Evolutionary conservation across 2,797 vertebrate species (phyloP).

Genomic region (Mormyrops attenuatus): DNA sequence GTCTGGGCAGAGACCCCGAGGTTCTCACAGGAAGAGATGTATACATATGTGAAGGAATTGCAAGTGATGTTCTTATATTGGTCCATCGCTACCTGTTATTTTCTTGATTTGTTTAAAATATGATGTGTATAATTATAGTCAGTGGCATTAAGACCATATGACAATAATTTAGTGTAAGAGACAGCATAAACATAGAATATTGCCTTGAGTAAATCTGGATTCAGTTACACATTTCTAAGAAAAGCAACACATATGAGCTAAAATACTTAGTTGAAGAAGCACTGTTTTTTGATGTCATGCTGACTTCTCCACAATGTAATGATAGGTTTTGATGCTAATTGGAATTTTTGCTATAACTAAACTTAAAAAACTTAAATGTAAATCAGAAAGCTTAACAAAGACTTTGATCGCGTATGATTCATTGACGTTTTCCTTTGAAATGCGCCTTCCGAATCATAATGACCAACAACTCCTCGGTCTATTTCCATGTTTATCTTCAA

Average conservation of each 20-base stretch:
- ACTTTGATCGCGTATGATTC: not conserved
- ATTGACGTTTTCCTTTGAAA: slow-evolving; percentile 6
- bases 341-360: not conserved
- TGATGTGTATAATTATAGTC: not conserved
- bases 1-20: not conserved
- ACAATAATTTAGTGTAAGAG: not conserved
- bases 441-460: not conserved
- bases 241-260: not conserved
- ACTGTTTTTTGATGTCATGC: not conserved
- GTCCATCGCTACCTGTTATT: not conserved
- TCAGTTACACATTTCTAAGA: not conserved
- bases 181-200: not conserved
- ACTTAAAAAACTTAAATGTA: not conserved
- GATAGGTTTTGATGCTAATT: not conserved
- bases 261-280: not conserved
- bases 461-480: not conserved
- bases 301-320: not conserved
- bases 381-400: not conserved
- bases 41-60: not conserved
- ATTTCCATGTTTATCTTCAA: not conserved
- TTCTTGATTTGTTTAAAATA: not conserved
- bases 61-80: not conserved
- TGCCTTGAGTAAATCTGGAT: not conserved
- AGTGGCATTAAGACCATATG: not conserved
- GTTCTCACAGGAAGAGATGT: not conserved